Evolutionary conservation across 2,888 invertebrate species (phyloP), one percentile per base, ranked within the genome.

Genomic region (Linyphia triangularis): DNA sequence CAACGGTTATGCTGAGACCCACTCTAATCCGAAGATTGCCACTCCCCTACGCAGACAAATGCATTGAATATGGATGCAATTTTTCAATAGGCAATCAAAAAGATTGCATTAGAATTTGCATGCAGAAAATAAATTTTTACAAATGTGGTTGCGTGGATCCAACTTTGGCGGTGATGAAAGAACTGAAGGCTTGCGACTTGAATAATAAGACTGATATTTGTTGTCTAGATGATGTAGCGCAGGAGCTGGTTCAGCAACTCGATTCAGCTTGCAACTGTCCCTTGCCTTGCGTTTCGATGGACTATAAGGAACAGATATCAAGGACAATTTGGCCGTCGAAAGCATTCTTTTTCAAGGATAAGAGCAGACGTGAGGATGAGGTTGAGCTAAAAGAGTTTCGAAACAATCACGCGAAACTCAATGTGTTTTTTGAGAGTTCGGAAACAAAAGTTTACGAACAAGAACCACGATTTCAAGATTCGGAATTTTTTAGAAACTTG

Each of bases 401-500:
- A 28, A 33, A 24, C 6, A 65, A 28, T 19, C 51, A 75, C 7
- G 73, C 73, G 4, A 19, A 30, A 19, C 2, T 85, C 6, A 61
- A 22, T 13, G 28, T 85, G 1, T 78, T 24, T 19, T 85, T 57
- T 33, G 59, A 69, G 0, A 78, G 22, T 13, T 28, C 61, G 4
- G 70, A 61, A 43, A 26, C 19, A 5, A 9, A 26, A 0, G 57
- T 70, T 9, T 78, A 78, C 13, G 30, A 61, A 33, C 85, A 85
- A 33, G 61, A 61, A 13, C 19, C 77, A n/a, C 22, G 57, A 40
- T 78, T 78, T 59, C 59, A 43, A 16, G 43, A 63, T n/a, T 77
- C 69, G 16, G 85, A 85, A 57, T 13, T 70, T 4, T 72, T 85
- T 13, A 85, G 85, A n/a, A 61, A 78, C 16, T 30, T 78, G 9